Evolutionary conservation across 2,113 vertebrate genomes (phyloP).

Genomic region (Rhinoptilus africanus): DNA sequence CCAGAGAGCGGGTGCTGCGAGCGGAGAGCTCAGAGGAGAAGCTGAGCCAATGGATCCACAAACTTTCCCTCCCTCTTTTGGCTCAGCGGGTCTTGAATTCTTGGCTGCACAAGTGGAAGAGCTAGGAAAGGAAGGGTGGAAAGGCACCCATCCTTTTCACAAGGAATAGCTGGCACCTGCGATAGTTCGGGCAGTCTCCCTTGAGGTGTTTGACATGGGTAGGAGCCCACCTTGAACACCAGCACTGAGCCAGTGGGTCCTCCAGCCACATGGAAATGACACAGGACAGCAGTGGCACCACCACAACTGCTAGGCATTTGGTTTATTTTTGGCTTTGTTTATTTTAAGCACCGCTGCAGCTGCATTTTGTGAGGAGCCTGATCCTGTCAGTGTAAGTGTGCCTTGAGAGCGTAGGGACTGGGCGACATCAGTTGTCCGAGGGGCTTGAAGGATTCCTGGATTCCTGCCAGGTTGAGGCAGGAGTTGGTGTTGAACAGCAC

Average conservation of each 20-base stretch:
- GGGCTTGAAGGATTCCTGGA: neutral
- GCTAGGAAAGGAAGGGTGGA: neutral
- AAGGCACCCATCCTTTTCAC: neutral
- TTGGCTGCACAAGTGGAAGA: neutral
- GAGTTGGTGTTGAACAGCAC: neutral
- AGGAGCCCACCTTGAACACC: neutral
- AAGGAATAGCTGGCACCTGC: neutral
- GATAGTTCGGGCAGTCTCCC: neutral
- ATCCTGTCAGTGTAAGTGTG: neutral
- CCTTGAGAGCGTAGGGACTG: neutral
- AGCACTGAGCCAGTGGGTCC: neutral
- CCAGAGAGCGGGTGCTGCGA: rapidly evolving
- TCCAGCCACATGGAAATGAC: neutral
- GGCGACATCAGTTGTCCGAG: rapidly evolving
- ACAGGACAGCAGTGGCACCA: neutral
- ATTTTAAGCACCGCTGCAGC: neutral
- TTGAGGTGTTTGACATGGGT: neutral
- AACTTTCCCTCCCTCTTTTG: neutral
- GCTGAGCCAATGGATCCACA: neutral
- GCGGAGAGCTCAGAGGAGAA: neutral
- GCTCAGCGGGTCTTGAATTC: neutral
- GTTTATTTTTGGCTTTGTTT: neutral
- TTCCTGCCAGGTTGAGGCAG: neutral
- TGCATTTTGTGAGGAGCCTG: neutral
- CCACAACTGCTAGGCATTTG: neutral